Conservation (phyloP, 2,888 invertebrate species). For the Scaptomyza polygonia region DNA sequence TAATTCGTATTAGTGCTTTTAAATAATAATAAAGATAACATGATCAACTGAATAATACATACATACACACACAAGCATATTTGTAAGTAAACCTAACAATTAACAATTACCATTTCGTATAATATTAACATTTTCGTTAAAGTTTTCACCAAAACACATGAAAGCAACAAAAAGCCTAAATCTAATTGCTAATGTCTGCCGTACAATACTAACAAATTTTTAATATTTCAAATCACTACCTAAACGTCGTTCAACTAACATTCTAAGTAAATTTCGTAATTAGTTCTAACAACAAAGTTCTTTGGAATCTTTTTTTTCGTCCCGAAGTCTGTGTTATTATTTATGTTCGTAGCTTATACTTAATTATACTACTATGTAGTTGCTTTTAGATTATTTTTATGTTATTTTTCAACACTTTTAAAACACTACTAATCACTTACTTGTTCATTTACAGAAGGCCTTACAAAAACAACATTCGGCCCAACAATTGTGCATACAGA, state of each 20-base stretch:
- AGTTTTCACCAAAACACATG: constrained; percentile 45
- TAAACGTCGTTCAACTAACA: constrained; percentile 67
- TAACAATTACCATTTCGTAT: constrained; percentile 34
- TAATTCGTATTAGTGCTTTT: constrained; percentile 47
- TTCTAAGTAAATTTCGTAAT: constrained; percentile 35
- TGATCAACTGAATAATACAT: constrained; percentile 32
- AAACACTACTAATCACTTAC: constrained; percentile 22
- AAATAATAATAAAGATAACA: constrained; percentile 35
- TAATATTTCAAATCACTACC: constrained; percentile 35
- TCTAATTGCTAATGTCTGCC: constrained; percentile 55
- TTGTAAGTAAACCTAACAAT: constrained; percentile 74
- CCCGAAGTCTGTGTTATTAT: constrained; percentile 51
- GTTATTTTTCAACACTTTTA: constrained; percentile 9
- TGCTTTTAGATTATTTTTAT: constrained; percentile 63
- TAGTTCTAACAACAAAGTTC: constrained; percentile 67
- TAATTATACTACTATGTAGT: constrained; percentile 45
- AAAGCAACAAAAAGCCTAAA: constrained; percentile 61
- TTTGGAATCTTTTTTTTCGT: constrained; percentile 60
- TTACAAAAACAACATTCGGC: constrained; percentile 63
- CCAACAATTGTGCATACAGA: constrained; percentile 47
- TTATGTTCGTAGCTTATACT: constrained; percentile 61
- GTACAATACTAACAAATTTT: constrained; percentile 61
- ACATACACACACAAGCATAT: constrained; percentile 65
- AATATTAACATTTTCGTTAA: constrained; percentile 56
- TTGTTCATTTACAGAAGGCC: constrained; percentile 66